Base-by-base conservation (phyloP, 2,113 vertebrate species). In the Syrrhaptes paradoxus region DNA sequence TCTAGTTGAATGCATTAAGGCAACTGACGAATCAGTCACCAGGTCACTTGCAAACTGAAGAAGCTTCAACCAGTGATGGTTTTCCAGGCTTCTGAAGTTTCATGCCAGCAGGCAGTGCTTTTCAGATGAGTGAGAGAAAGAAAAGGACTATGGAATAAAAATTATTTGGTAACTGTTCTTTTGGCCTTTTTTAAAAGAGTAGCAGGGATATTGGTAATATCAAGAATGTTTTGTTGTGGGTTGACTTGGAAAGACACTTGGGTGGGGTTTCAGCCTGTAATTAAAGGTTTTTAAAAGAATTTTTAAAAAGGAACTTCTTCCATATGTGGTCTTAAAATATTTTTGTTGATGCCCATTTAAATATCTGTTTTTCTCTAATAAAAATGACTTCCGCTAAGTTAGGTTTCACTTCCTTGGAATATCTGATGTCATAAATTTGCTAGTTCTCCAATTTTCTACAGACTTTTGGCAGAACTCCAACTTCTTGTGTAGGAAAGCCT, bases 391-490 rank as follows among this genome's bases (percentile, higher is more conserved):
- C 94, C 2, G 6, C 82, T 85, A 78, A 87, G 58, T 62, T 62
- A 95, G 58, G 81, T 94, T 95, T 95, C 89, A 57, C 89, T 96
- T 96, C 96, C 95, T 77, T 78, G 91, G 80, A 93, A 95, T 72
- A 91, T 87, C 45, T 94, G 77, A 95, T 89, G 87, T 96, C 89
- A 91, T 79, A 21, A 85, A 54, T 46, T 68, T 5, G 3, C 58
- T 85, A 43, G 77, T 95, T 95, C 85, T 91, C 85, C 87, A 94
- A 80, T 93, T 94, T 91, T 93, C 49, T 91, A 0, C 72, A 25
- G 85, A 10, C n/a, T 70, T 89, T 17, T 95, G 93, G 85, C 93
- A 90, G 87, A 77, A 67, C 61, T 96, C 80, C 83, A 92, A 74
- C 81, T 63, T 59, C 43, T 72, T 48, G 22, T 31, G 68, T 71